Percentiles rank a stretch among this genome's conserved stretches.
These are phyloP conservation scores for Actinia tenebrosa DNA, from an alignment of 64 coral and sea anemone genomes.

Conservation along the genomic window DNA sequence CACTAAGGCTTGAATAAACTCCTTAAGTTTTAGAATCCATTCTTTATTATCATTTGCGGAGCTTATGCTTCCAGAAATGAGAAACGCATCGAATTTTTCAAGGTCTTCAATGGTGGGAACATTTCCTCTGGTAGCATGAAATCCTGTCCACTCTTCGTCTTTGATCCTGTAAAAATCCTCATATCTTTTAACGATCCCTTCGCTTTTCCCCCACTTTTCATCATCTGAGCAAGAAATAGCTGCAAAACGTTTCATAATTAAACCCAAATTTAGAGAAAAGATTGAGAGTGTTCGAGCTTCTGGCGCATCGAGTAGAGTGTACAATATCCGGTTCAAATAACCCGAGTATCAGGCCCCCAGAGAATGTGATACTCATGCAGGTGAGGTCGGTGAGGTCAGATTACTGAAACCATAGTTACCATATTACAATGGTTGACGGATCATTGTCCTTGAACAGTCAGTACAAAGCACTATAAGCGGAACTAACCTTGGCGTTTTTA, in stretches of 20 bases:
- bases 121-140: constrained; percentile 20
- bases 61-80: constrained; percentile 28
- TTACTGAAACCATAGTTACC: no score
- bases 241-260: constrained; percentile 22
- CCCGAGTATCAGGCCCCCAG: no score
- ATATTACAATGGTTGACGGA: no score
- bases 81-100: constrained; percentile 31
- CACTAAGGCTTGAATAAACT: constrained; percentile 22
- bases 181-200: not conserved
- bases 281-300: no score
- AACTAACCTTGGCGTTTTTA: no score
- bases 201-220: constrained; percentile 33
- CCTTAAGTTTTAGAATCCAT: constrained; percentile 39
- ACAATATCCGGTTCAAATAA: no score
- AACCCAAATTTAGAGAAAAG: no score
- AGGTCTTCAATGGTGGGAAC: constrained; percentile 16
- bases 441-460: no score
- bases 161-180: constrained; percentile 23
- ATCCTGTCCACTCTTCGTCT: constrained; percentile 1
- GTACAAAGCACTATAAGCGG: no score
- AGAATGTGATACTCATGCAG: no score
- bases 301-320: no score
- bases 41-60: constrained; percentile 38
- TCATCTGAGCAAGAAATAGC: constrained; percentile 25
- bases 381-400: no score